Base-by-base conservation (phyloP, 1,140 invertebrate species). In the Hesperophylax magnus region DNA sequence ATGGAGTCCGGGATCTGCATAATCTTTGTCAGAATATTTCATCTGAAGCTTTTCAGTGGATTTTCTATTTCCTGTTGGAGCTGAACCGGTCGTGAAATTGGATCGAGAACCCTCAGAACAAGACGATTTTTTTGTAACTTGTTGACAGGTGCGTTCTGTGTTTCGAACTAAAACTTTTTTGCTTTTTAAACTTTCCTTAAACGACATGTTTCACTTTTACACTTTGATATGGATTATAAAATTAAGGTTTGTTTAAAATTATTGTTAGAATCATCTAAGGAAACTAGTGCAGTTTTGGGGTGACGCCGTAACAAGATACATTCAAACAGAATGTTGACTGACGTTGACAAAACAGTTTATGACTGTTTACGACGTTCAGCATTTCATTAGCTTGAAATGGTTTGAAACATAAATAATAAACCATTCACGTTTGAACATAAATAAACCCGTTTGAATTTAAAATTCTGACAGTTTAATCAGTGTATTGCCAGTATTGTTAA, bases 1-100 rank as follows among this genome's bases (percentile, higher is more conserved):
- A 31, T 72, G 65, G 15, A 79, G 67, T 22, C 47, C 67, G 15
- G 78, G 78, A 60, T 74, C 56, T 24, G 69, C 31, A 72, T 47
- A 72, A 60, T 60, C 72, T 58, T 34, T 58, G 15, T n/a, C 34
- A 7, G 54, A 76, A 39, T 15, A 47, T 58, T 31, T 60, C 15
- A n/a, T 34, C 52, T 69, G n/a, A 3, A 18, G n/a, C 31, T 69
- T 69, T 18, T 34, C 65, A 39, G 5, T 27, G n/a, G 65, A 39
- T 47, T 69, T 69, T 39, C 4, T 27, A 17, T 18, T 39, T 47
- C 63, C 22, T 17, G 34, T 18, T 8, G n/a, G 31, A 18, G 24
- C 31, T 39, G 17, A 39, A 39, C 39, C 65, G n/a, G 17, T 18
- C 18, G 31, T 39, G n/a, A 69, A 47, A n/a, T 39, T 69, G 9